Evolutionary conservation across 2,113 vertebrate species (phyloP).

Genomic region (Aphyosemion australe): DNA sequence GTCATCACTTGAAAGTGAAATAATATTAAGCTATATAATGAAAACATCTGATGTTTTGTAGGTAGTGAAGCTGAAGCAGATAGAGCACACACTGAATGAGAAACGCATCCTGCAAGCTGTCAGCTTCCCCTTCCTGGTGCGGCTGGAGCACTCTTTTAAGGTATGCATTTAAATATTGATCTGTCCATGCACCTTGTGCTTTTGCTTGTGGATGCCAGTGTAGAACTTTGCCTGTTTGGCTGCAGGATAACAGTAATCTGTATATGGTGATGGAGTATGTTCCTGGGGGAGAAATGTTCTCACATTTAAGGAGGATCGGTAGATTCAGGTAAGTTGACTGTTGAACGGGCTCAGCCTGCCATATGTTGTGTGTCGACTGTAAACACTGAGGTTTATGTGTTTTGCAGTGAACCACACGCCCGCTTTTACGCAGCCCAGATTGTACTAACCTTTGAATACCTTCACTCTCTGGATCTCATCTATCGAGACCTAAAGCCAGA

Average conservation of each 20-base stretch:
- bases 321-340: conserved; percentile 84
- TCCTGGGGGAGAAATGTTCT: conserved; percentile 93
- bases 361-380: background rate
- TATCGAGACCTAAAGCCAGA: conserved; percentile 95
- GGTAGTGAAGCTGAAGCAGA: conserved; percentile 96
- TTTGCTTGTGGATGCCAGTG: background rate
- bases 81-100: conserved; percentile 94
- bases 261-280: conserved; percentile 97
- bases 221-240: conserved; percentile 23
- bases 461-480: conserved; percentile 94
- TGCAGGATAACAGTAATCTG: conserved; percentile 89
- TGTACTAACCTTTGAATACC: conserved; percentile 93
- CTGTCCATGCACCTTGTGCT: background rate
- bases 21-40: background rate
- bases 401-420: conserved; percentile 88
- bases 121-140: conserved; percentile 92
- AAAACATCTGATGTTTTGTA: conserved; percentile 32
- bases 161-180: conserved; percentile 47
- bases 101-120: conserved; percentile 93
- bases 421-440: conserved; percentile 95
- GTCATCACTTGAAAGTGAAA: background rate
- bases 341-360: background rate
- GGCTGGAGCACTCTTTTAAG: conserved; percentile 94
- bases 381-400: conserved; percentile 16
- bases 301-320: conserved; percentile 90